Evolutionary conservation across 2,113 vertebrate genomes (phyloP), one percentile per base, ranked within the genome.

Genomic region (Centropus bengalensis): DNA sequence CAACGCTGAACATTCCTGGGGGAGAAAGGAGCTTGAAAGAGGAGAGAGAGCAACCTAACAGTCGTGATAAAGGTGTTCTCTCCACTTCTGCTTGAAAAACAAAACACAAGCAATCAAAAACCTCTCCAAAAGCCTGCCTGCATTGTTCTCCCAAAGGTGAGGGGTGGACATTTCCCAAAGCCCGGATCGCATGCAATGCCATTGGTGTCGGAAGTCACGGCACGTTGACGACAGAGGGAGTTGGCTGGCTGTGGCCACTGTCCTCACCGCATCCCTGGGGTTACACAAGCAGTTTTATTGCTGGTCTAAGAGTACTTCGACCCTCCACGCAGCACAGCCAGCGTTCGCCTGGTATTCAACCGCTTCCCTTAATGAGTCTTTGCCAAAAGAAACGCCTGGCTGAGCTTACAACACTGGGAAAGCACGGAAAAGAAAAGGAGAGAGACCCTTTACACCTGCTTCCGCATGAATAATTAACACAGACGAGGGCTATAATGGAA

Each of bases 401-500:
- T 45, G 22, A 80, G 71, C 20, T 82, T 79, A 54, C 16, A 54
- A 80, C 92, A 75, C 51, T 32, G 10, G 22, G 49, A 87, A 75
- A 59, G 23, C 74, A 49, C 21, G 45, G 64, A 75, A 60, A 86
- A 84, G 51, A 47, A 38, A 58, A 62, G n/a, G 24, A 68, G 58
- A 67, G 51, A 49, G 6, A 70, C 86, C n/a, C 33, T 89, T 89
- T 68, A 83, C 16, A 47, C 56, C 55, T 42, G 62, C 87, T 96
- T 79, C 94, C 49, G 60, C 40, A 1, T 80, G 89, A 82, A 89
- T 55, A 95, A 85, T 81, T 85, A 95, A 97, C 85, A 88, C 92
- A 74, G 83, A 94, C 81, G 60, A 80, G 82, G 55, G 38, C 60
- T 86, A 33, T 73, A 93, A 96, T 9, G 77, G 74, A 97, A 98